Conservation (phyloP, 2,113 vertebrate genomes). For the Stictonetta naevosa region DNA sequence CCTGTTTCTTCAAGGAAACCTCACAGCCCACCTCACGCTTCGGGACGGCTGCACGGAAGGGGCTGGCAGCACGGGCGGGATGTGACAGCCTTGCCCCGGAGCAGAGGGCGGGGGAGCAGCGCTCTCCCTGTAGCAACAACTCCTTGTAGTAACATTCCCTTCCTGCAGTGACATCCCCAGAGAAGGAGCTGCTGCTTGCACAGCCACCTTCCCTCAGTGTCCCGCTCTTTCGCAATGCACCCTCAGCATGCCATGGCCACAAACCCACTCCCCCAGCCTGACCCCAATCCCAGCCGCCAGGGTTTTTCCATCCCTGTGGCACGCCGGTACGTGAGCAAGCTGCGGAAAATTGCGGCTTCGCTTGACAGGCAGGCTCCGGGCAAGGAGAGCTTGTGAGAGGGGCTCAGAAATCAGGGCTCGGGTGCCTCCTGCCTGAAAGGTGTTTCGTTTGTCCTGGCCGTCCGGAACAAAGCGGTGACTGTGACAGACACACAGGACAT, state of each 20-base stretch:
- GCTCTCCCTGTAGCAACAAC: not conserved
- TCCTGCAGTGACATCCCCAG: not conserved
- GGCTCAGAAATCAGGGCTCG: not conserved
- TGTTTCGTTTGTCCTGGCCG: fast-evolving
- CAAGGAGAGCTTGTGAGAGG: not conserved
- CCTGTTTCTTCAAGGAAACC: not conserved
- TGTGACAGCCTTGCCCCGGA: fast-evolving
- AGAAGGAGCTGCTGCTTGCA: not conserved
- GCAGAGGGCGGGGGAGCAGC: not conserved
- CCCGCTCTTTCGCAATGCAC: not conserved
- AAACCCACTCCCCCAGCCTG: fast-evolving
- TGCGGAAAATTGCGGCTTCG: not conserved
- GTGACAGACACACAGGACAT: not conserved
- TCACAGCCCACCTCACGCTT: not conserved
- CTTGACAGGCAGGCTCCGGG: not conserved
- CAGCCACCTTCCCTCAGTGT: fast-evolving
- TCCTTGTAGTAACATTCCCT: not conserved
- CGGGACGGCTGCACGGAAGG: fast-evolving
- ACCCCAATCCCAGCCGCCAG: not conserved
- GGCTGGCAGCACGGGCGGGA: fast-evolving
- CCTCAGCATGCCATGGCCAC: fast-evolving
- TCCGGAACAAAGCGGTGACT: conserved; percentile 8
- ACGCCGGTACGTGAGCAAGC: fast-evolving
- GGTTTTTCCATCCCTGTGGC: fast-evolving
- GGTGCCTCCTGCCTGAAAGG: not conserved